These are phyloP conservation scores for Phocoena sinus DNA, from an alignment of 2,113 vertebrate genomes.

Conservation along the genomic window DNA sequence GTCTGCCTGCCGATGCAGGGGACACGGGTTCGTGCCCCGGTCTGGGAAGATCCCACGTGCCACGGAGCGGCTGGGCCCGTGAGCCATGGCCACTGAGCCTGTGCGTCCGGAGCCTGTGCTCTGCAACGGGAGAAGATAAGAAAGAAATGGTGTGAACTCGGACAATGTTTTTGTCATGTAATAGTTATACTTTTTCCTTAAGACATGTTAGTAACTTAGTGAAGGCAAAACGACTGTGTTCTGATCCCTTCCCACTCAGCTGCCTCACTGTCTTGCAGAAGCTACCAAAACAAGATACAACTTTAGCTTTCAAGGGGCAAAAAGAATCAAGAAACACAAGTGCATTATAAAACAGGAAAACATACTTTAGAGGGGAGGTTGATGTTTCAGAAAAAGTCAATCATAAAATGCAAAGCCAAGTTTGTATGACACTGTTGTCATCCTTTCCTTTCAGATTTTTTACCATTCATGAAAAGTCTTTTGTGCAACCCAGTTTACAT, in stretches of 20 bases:
- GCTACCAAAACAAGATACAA: neutral
- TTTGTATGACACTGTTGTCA: neutral
- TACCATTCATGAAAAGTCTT: constrained; percentile 87
- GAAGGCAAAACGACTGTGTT: neutral
- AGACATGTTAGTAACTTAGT: neutral
- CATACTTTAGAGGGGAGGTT: neutral
- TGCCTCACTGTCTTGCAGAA: neutral
- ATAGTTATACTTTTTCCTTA: neutral
- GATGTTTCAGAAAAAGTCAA: neutral
- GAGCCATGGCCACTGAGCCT: too few relatives aligned
- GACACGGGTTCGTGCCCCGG: too few relatives aligned
- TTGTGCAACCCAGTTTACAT: constrained; percentile 85
- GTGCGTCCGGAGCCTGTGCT: too few relatives aligned
- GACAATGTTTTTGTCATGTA: neutral
- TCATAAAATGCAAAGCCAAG: neutral
- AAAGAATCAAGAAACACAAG: neutral
- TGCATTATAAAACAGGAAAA: neutral
- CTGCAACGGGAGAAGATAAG: neutral
- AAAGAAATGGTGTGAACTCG: neutral
- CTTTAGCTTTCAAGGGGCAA: neutral
- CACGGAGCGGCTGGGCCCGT: too few relatives aligned
- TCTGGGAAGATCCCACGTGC: too few relatives aligned
- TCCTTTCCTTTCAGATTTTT: constrained; percentile 84
- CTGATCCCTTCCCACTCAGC: neutral
- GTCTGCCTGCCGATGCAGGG: too few relatives aligned